Base-by-base conservation (phyloP, 2,797 vertebrate genomes). In the Neopelma chrysocephalum region DNA sequence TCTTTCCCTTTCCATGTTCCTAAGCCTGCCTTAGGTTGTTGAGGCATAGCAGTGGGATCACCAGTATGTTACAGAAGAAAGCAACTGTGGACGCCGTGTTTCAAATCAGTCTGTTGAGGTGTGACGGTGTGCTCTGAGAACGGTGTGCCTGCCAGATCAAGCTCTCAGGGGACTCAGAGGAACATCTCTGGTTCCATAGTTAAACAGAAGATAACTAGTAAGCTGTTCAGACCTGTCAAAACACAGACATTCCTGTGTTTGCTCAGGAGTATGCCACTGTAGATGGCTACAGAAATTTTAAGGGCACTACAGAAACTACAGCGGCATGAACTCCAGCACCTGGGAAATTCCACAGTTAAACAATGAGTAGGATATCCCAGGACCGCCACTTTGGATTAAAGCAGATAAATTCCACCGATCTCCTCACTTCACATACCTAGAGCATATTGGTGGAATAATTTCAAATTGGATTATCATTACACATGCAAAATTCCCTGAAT, bases 21-120 rank as follows among this genome's bases (percentile, higher is more conserved):
- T 21, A 23, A 36, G 32, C 38, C 43, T 73, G 54, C 54, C 80
- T 58, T 31, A n/a, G 29, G 20, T 1, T 57, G 38, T 38, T 29
- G 66, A 79, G 38, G 50, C 5, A 34, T 1, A 2, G 6, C 38
- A 76, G 47, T 1, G 11, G 31, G 38, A 54, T 36, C 51, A 36
- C 25, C 31, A 29, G 20, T 7, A 58, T 0, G 9, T 53, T 29
- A 54, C 20, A 57, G 48, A 75, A 48, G 22, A 38, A 58, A 38
- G 26, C 1, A 21, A 34, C 57, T 4, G 2, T 0, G 1, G 69
- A 51, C 14, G 0, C 13, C 3, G 3, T 7, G 32, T 13, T 53
- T 26, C 27, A 4, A 9, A 42, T 11, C 21, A 1, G 4, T 19
- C 31, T 25, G 38, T 10, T 34, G 69, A 68, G 43, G 50, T n/a